Evolutionary conservation across 2,888 invertebrate genomes (phyloP), one percentile per base, ranked within the genome.

Genomic region (Ophion ventricosus): DNA sequence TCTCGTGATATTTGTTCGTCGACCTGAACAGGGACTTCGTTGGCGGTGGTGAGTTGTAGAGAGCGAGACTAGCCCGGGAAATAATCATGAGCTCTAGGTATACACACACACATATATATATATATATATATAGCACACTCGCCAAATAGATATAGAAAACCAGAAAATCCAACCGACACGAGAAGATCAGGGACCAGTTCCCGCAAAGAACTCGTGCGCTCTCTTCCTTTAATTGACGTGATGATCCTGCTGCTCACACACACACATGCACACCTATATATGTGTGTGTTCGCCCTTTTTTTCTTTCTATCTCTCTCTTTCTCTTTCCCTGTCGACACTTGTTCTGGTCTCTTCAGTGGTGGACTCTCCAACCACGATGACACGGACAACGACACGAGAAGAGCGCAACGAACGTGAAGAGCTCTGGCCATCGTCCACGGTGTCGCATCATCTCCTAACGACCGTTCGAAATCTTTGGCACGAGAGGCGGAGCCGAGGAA

Each of bases 1-100:
- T 43, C 59, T 83, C 80, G 81, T 87, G 87, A 89, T 88, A 88
- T 90, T 90, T 88, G 89, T 89, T 88, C 88, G 88, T 89, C 89
- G 87, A 86, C 87, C 86, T 82, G 64, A 49, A 40, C 35, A 49
- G 43, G 26, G 54, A 63, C 78, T 78, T 84, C 78, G 81, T 79
- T 81, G 84, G 78, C 75, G 84, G 81, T 79, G 59, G 70, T 17
- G 69, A 78, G 29, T 70, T 61, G 43, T 20, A 61, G 59, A 49
- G 29, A 23, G 25, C 29, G 49, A 64, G 81, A 79, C 75, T 84
- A 75, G 75, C 74, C 78, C 78, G 66, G 75, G 70, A 84, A 81
- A 56, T 79, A 81, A 75, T 75, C 78, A 75, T 81, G 70, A 66
- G 78, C 70, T 49, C 7, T 29, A n/a, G 66, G 57, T 75, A 56